Conservation (phyloP, 2,797 vertebrate species). For the Phoebastria nigripes region DNA sequence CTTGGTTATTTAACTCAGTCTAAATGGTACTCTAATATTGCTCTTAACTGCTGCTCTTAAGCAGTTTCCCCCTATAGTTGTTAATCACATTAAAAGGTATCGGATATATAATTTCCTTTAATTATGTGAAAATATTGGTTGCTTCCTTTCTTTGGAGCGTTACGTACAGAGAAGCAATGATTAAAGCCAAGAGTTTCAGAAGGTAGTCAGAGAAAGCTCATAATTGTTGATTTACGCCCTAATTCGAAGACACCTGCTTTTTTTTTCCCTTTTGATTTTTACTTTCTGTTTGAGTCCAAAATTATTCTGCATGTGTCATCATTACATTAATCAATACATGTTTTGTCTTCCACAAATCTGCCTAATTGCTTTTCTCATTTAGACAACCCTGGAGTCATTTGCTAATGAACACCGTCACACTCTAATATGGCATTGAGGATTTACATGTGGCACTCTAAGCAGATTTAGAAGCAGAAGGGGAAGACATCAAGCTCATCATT, state of each 20-base stretch:
- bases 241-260: neutral
- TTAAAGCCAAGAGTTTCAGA: neutral
- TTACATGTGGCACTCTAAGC: neutral
- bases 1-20: conserved; percentile 29
- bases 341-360: conserved; percentile 65
- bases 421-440: conserved; percentile 22
- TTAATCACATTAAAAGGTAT: conserved; percentile 70
- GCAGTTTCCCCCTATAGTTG: conserved; percentile 28
- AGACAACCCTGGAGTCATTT: conserved; percentile 60
- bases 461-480: neutral
- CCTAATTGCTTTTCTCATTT: conserved; percentile 71
- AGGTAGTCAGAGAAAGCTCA: neutral
- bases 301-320: conserved; percentile 44
- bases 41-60: conserved; percentile 54
- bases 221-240: neutral
- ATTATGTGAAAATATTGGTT: conserved; percentile 54
- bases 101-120: conserved; percentile 68
- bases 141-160: conserved; percentile 35
- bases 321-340: conserved; percentile 59
- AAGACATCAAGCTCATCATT: neutral
- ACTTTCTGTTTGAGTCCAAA: conserved; percentile 24
- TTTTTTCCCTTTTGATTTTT: conserved; percentile 35
- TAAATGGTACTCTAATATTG: conserved; percentile 38
- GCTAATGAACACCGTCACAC: conserved; percentile 46
- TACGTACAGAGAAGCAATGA: neutral